A percentile compares a stretch with the other conserved stretches of the same genome.
Evolutionary conservation across 2,888 invertebrate species (phyloP).

Genomic region (Lasioglossum morio): DNA sequence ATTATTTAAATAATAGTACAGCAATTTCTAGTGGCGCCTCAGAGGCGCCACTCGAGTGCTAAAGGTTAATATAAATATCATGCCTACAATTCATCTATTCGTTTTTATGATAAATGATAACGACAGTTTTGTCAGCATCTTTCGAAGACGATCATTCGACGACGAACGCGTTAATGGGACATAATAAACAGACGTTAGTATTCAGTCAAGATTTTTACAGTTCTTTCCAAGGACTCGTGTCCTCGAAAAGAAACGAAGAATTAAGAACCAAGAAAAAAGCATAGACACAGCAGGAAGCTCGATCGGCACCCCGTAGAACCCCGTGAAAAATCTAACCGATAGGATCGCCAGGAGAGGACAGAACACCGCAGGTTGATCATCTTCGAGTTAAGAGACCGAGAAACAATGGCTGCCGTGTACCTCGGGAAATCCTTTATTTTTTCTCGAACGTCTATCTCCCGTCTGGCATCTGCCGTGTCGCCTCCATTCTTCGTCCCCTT

Average conservation of each 20-base stretch:
- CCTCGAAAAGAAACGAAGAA: background rate
- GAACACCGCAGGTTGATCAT: constrained; percentile 65
- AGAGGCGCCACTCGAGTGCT: no score
- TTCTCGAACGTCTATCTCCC: constrained; percentile 72
- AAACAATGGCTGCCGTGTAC: constrained; percentile 68
- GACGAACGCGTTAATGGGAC: background rate
- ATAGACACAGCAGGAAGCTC: constrained; percentile 57
- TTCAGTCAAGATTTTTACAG: background rate
- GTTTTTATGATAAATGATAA: no score
- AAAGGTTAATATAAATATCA: no score
- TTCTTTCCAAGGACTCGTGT: background rate
- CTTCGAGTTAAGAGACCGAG: constrained; percentile 66
- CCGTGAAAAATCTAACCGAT: constrained; percentile 68
- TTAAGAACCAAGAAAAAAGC: constrained; percentile 31
- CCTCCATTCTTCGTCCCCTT: constrained; percentile 43
- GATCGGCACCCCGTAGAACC: constrained; percentile 18
- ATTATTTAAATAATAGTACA: no score
- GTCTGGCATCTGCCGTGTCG: constrained; percentile 73
- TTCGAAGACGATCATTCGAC: background rate
- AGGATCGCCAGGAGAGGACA: constrained; percentile 70
- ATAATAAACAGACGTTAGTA: background rate
- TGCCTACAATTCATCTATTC: background rate
- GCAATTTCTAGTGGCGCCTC: no score
- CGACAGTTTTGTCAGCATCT: no score
- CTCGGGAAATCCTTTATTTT: constrained; percentile 64